These are phyloP conservation scores for Centroberyx gerrardi DNA, from an alignment of 2,797 vertebrate genomes.

Conservation along the genomic window DNA sequence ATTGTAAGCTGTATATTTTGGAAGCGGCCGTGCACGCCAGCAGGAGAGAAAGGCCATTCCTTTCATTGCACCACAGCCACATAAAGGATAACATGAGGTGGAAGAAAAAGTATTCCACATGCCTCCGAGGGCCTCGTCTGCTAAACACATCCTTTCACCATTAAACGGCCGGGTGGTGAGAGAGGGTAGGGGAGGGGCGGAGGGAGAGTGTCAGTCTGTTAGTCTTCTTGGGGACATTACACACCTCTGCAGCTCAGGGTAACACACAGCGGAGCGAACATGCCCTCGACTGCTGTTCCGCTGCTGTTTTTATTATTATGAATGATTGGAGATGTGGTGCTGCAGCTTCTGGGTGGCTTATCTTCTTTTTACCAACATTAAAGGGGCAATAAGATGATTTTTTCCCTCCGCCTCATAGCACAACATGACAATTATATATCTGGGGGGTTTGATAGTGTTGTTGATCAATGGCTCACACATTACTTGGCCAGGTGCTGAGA, in stretches of 20 bases:
- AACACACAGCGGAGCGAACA: background rate
- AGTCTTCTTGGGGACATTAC: background rate
- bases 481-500: no score
- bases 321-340: background rate
- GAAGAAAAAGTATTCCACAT: constrained; percentile 10
- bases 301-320: background rate
- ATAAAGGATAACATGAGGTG: constrained; percentile 22
- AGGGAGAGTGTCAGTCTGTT: background rate
- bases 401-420: background rate
- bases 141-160: constrained; percentile 21
- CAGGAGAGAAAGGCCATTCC: constrained; percentile 22
- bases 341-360: background rate
- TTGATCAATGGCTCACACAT: no score
- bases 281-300: background rate
- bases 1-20: constrained; percentile 20
- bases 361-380: background rate
- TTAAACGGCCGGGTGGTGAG: constrained; percentile 24
- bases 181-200: background rate
- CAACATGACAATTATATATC: background rate
- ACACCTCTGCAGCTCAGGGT: background rate
- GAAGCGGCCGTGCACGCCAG: constrained; percentile 29
- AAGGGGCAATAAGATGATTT: background rate
- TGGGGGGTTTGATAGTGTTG: no score
- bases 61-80: constrained; percentile 12
- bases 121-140: constrained; percentile 21